Percentiles rank a stretch among this genome's conserved stretches.
phyloP scores from a whole-genome alignment of 2,797 vertebrate species.

The Danio choprae region DNA sequence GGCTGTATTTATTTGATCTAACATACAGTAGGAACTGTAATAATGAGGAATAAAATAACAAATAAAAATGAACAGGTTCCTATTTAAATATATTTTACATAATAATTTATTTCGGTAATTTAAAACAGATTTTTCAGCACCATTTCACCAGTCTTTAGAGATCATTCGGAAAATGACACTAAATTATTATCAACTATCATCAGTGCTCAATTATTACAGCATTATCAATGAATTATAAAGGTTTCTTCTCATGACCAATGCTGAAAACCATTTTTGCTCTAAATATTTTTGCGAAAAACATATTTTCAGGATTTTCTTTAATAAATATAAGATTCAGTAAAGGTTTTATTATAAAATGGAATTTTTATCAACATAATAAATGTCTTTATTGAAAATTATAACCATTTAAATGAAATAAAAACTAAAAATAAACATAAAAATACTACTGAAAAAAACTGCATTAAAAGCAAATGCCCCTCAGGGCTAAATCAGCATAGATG shows the following conservation, averaged over 20 bases:
- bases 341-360: no score
- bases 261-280: background rate
- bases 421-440: no score
- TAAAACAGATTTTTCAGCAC: slow-evolving; percentile 1
- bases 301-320: background rate
- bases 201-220: background rate
- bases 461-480: background rate
- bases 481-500: background rate
- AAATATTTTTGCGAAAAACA: background rate
- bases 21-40: background rate
- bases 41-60: background rate
- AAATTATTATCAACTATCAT: background rate
- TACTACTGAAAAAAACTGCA: background rate
- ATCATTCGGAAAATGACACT: background rate
- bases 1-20: background rate
- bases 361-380: no score
- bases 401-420: no score
- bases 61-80: background rate
- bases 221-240: no score
- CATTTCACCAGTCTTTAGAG: background rate
- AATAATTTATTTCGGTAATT: background rate
- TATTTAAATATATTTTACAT: background rate
- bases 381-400: no score
- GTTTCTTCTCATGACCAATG: background rate
- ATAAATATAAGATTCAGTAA: background rate